Base-by-base conservation (phyloP, 2,797 vertebrate species). In the Todus mexicanus region DNA sequence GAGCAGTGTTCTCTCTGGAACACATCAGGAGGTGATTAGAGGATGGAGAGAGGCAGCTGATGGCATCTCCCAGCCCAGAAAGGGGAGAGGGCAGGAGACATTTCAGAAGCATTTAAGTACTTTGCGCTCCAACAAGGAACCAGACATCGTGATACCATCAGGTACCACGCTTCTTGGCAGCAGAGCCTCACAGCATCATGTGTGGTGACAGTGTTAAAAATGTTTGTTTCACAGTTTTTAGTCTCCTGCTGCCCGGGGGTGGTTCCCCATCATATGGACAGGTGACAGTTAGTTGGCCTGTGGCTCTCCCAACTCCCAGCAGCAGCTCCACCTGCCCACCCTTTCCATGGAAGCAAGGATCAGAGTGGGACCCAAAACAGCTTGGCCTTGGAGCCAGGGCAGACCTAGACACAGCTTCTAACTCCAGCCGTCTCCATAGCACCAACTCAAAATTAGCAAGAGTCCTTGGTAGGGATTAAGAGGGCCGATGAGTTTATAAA, bases 161-260 rank as follows among this genome's bases (percentile, higher is more conserved):
- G 53, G 40, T 82, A 51, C 27, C 70, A 38, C 4, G 12, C 23
- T 35, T 57, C 48, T 87, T 90, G 90, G 93, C 80, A 93, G 73
- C 84, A 81, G 16, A 71, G 26, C 69, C 50, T 79, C 11, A 2
- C 38, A 63, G 54, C 79, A 54, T 66, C 50, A 10, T 13, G 15
- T 38, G n/a, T 65, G 51, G 53, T 82, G 80, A 84, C 77, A 84
- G 51, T 1, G 0, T 69, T 78, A 71, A 68, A 93, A 90, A 75
- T 75, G 57, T 75, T 92, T 90, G 48, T 74, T 88, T 88, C 75
- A 43, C 80, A 79, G 61, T 23, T 93, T 94, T 81, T 50, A 81
- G 78, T 85, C n/a, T 90, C 77, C 71, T 0, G 0, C 48, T 80
- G 68, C 77, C 75, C 1, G 26, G 74, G 60, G 40, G 29, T 69